Base-by-base conservation (phyloP, 2,113 vertebrate species). In the Heterotilapia buettikoferi region DNA sequence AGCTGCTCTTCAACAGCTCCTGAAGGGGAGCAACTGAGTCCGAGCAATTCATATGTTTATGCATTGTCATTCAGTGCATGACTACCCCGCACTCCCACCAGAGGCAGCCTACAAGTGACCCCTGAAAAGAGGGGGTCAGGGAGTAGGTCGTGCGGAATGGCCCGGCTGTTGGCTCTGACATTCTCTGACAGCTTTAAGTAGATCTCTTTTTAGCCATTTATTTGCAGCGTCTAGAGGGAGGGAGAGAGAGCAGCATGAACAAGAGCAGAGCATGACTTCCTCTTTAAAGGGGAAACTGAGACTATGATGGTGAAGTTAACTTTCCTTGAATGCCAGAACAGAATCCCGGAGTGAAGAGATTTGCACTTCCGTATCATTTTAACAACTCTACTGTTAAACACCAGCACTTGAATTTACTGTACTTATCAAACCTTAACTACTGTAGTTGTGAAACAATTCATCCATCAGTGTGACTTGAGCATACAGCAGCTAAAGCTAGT, bases 151-250 rank as follows among this genome's bases (percentile, higher is more conserved):
- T 95, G 95, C 91, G 94, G 97, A 97, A 97, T 96, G 93, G 95
- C 97, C 96, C 95, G 85, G 83, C 95, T 96, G 95, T 94, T 95
- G 94, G 93, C 96, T 96, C 89, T 96, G 91, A 95, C 95, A 95
- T 96, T 95, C 97, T 96, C 93, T 97, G 97, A 97, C 97, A 97
- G 96, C 94, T 95, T 96, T 96, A 96, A 96, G 96, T 95, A 96
- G 97, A 96, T 96, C 95, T 95, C 93, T 96, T 94, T 96, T 96
- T 96, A 96, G 95, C 92, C 86, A 92, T 96, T 97, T 94, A 94
- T 96, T 95, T 96, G 91, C 93, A 95, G 94, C 88, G 89, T 94
- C 92, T 79, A 52, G 68, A 85, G 92, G 91, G 91, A 82, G 87
- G 82, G 81, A 83, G 86, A 47, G 79, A 78, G 89, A 90, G 90